phyloP scores from a whole-genome alignment of 1,140 invertebrate species.

The Metopolophium dirhodum region DNA sequence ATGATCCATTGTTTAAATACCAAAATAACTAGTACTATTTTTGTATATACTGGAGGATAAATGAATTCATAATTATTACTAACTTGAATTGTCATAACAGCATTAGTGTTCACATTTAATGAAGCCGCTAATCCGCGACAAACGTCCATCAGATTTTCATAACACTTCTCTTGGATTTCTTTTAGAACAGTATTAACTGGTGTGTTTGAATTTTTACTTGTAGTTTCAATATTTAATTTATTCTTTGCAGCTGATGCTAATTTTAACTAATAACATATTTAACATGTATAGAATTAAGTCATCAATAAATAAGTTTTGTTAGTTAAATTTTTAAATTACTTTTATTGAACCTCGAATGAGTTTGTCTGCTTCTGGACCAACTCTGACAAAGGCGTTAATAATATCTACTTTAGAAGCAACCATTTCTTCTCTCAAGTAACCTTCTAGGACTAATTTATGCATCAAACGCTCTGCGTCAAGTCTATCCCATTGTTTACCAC shows the following conservation, averaged over 20 bases:
- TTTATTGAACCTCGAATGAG: constrained; percentile 65
- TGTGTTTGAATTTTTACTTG: neutral
- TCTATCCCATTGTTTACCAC: constrained; percentile 72
- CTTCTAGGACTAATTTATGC: constrained; percentile 80
- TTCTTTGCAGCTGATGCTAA: constrained; percentile 33
- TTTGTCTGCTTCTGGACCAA: constrained; percentile 67
- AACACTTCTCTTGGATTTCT: constrained; percentile 66
- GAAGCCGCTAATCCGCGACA: constrained; percentile 67
- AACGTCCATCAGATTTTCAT: constrained; percentile 65
- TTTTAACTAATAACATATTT: constrained; percentile 35
- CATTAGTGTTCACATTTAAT: constrained; percentile 66
- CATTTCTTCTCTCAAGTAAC: constrained; percentile 78
- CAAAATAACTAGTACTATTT: too few species aligned
- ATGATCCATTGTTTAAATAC: too few species aligned
- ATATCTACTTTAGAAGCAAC: constrained; percentile 78
- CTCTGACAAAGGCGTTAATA: constrained; percentile 79
- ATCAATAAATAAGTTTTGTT: constrained; percentile 36
- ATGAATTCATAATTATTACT: constrained; percentile 3
- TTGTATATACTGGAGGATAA: too few species aligned
- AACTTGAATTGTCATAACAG: constrained; percentile 70
- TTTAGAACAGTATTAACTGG: constrained; percentile 62
- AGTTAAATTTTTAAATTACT: constrained; percentile 61
- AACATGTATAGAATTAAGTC: neutral
- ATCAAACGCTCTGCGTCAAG: constrained; percentile 81
- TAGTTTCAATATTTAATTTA: constrained; percentile 45